A percentile compares a stretch with the other conserved stretches of the same genome.
These are phyloP conservation scores for Bombyx mandarina DNA, from an alignment of 1,140 invertebrate genomes.

Conservation along the genomic window DNA sequence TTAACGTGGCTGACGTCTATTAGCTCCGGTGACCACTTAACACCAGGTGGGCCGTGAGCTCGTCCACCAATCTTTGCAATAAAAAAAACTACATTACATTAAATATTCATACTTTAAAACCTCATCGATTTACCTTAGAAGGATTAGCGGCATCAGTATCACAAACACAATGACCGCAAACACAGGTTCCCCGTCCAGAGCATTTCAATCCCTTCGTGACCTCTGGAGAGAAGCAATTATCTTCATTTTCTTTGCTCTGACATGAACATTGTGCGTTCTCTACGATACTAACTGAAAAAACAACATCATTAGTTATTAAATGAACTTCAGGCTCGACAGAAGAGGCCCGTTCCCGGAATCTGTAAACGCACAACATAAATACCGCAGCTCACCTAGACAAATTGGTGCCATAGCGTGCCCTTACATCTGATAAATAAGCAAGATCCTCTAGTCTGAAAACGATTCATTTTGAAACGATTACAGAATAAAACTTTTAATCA, in stretches of 20 bases:
- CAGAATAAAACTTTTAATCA: too few relatives aligned
- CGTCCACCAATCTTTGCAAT: too few relatives aligned
- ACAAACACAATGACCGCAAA: constrained; percentile 52
- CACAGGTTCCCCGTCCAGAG: constrained; percentile 40
- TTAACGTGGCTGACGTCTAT: not conserved
- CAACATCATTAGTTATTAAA: not conserved
- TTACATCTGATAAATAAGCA: too few relatives aligned
- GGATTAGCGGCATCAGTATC: constrained; percentile 33
- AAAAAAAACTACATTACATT: not conserved
- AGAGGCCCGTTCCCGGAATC: too few relatives aligned
- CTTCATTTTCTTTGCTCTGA: constrained; percentile 19
- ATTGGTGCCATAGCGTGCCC: too few relatives aligned
- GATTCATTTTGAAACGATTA: too few relatives aligned
- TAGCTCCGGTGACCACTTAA: too few relatives aligned
- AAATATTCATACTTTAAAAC: constrained; percentile 1
- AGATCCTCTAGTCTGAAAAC: too few relatives aligned
- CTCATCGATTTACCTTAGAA: constrained; percentile 34
- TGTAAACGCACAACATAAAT: too few relatives aligned
- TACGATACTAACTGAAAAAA: constrained; percentile 42
- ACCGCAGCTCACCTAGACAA: too few relatives aligned
- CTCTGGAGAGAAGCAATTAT: constrained; percentile 31
- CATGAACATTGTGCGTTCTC: constrained; percentile 52
- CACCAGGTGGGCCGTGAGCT: too few relatives aligned
- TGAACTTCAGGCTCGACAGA: too few relatives aligned
- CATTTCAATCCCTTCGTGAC: constrained; percentile 27